Evolutionary conservation across 2,888 invertebrate species (phyloP).

Genomic region (Auanema sp.): DNA sequence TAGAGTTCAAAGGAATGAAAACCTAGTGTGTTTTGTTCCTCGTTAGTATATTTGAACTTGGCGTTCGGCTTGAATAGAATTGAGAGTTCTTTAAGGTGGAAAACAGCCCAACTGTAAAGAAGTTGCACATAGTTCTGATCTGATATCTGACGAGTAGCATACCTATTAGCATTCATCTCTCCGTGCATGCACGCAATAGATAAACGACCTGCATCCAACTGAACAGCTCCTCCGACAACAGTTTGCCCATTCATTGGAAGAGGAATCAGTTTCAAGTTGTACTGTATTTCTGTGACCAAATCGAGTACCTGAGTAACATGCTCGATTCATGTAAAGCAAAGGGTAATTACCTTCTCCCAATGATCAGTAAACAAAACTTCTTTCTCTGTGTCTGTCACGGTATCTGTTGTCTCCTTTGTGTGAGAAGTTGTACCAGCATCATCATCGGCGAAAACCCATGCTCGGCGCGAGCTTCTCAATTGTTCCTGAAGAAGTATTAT

Average conservation of each 20-base stretch:
- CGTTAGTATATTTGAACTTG: constrained; percentile 20
- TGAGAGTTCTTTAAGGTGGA: constrained; percentile 51
- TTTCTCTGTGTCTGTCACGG: no score
- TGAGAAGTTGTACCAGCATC: constrained; percentile 13
- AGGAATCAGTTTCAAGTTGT: constrained; percentile 28
- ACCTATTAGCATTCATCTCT: constrained; percentile 55
- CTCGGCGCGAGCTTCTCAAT: constrained; percentile 45
- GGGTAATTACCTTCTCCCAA: constrained; percentile 34
- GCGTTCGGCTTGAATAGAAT: constrained; percentile 44
- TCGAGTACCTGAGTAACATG: constrained; percentile 20
- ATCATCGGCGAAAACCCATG: constrained; percentile 36
- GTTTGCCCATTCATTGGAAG: constrained; percentile 31
- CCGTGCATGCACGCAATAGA: constrained; percentile 59
- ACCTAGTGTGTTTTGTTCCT: constrained; percentile 5
- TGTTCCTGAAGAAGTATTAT: no score
- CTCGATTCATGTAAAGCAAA: not conserved
- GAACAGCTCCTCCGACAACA: constrained; percentile 48
- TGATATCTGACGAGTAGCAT: not conserved
- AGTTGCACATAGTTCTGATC: not conserved
- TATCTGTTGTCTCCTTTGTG: constrained; percentile 9
- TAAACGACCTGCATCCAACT: constrained; percentile 47
- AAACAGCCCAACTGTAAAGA: constrained; percentile 55
- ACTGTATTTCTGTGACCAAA: constrained; percentile 35
- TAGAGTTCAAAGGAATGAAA: no score
- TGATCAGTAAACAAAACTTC: constrained; percentile 19